Percentiles rank a stretch among this genome's conserved stretches.
These are phyloP conservation scores for Myiothlypis chrysogaster DNA, from an alignment of 2,797 vertebrate species.

Conservation along the genomic window DNA sequence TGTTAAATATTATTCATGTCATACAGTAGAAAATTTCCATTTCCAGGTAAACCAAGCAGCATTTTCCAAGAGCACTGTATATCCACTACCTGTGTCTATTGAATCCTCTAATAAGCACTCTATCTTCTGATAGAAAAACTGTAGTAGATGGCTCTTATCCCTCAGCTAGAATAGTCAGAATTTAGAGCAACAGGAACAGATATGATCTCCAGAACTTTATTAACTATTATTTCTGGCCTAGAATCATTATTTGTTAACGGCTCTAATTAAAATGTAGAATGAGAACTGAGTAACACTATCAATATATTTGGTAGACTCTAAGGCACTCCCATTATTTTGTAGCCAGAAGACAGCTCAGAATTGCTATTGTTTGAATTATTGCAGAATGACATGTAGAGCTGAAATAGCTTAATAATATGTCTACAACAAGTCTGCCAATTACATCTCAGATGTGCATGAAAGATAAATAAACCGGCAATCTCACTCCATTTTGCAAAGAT, in stretches of 20 bases:
- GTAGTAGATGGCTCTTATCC: not conserved
- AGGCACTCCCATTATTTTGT: not conserved
- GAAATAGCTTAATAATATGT: constrained; percentile 26
- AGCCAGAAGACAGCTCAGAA: not conserved
- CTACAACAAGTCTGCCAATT: not conserved
- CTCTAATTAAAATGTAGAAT: constrained; percentile 31
- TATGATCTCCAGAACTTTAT: not conserved
- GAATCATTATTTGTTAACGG: constrained; percentile 19
- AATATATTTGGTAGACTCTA: not conserved
- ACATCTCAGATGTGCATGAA: not conserved
- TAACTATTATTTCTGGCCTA: not conserved
- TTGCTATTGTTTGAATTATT: not conserved
- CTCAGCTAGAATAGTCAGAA: not conserved
- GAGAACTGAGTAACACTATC: not conserved
- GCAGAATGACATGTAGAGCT: not conserved
- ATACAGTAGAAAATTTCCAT: not conserved
- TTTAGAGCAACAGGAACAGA: not conserved
- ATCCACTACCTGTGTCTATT: not conserved
- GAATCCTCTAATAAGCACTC: not conserved
- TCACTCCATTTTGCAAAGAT: not conserved
- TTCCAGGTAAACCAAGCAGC: not conserved
- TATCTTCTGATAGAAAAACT: not conserved
- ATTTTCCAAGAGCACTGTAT: not conserved
- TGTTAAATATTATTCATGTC: not conserved
- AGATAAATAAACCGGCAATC: constrained; percentile 1